Conservation (phyloP, 1,140 invertebrate species). For the Pogonomyrmex barbatus region DNA sequence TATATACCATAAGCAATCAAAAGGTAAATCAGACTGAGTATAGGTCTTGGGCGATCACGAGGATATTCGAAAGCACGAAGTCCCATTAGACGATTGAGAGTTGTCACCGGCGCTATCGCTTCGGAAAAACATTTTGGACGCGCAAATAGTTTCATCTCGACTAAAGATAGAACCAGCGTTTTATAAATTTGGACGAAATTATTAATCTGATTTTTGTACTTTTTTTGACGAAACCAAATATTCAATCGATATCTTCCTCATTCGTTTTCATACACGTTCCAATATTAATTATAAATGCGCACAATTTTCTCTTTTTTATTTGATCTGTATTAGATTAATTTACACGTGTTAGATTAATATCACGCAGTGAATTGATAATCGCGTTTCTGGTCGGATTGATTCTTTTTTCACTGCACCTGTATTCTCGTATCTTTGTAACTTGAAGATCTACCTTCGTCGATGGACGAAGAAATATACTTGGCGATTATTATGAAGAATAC, state of each 20-base stretch:
- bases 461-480: background rate
- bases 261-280: background rate
- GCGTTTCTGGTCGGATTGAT: background rate
- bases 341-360: background rate
- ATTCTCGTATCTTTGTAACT: background rate
- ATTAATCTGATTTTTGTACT: background rate
- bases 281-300: background rate
- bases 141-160: constrained; percentile 21
- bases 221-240: background rate
- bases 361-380: background rate
- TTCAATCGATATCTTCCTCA: background rate
- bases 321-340: background rate
- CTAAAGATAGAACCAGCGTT: background rate
- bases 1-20: background rate
- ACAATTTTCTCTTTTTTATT: background rate
- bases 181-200: background rate
- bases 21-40: constrained; percentile 28
- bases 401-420: background rate
- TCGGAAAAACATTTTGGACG: constrained; percentile 9
- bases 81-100: background rate
- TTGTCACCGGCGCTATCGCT: background rate
- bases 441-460: background rate
- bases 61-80: constrained; percentile 8
- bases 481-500: constrained; percentile 1
- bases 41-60: background rate